Conservation (phyloP, 2,797 vertebrate species). For the Sebastes alutus region DNA sequence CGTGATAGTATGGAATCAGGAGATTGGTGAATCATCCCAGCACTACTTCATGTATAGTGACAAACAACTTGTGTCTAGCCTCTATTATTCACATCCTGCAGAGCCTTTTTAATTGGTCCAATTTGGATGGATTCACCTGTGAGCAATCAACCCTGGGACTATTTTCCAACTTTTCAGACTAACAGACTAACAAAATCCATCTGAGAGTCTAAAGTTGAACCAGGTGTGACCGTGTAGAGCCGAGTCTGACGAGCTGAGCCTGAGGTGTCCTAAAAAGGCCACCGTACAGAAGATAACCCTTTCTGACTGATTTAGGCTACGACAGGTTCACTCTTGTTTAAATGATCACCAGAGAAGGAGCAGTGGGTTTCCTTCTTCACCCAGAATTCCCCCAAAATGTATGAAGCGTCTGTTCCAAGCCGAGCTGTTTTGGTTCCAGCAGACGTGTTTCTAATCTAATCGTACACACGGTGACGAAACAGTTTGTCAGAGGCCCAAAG, state of each 20-base stretch:
- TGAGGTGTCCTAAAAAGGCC: neutral
- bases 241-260: neutral
- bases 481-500: conserved; percentile 52
- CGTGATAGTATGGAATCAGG: neutral
- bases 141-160: neutral
- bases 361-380: conserved; percentile 4
- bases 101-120: neutral
- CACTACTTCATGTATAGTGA: neutral
- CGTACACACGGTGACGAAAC: conserved; percentile 55
- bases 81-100: neutral
- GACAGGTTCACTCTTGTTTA: neutral
- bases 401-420: conserved; percentile 15
- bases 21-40: accelerated
- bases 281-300: neutral
- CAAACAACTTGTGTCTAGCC: neutral
- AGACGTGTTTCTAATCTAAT: conserved; percentile 62
- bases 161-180: neutral
- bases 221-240: neutral
- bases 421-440: conserved; percentile 15
- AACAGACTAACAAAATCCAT: neutral
- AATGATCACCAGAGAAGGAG: neutral
- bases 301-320: neutral
- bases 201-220: neutral
- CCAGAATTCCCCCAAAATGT: conserved; percentile 3
- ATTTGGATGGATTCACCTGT: neutral